Percentiles rank a stretch among this genome's conserved stretches.
Evolutionary conservation across 1,140 invertebrate species (phyloP).

Genomic region (Laupala kohalensis): DNA sequence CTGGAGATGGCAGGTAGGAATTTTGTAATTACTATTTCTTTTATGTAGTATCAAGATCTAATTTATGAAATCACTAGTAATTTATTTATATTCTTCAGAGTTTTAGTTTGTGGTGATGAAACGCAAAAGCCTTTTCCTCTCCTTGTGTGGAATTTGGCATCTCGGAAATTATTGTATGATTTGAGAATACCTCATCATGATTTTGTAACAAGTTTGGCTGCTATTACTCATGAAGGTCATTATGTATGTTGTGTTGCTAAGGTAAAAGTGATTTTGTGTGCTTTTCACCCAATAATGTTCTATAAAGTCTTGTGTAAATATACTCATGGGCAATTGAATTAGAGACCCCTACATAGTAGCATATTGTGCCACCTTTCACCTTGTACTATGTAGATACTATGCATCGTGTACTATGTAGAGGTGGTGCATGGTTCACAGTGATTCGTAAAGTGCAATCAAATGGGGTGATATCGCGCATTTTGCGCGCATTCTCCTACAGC

Average conservation of each 20-base stretch:
- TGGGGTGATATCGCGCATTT: too few species aligned
- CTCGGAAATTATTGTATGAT: conserved; percentile 72
- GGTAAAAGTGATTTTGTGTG: too few species aligned
- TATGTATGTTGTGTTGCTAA: conserved; percentile 44
- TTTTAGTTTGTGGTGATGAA: conserved; percentile 80
- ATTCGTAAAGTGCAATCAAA: too few species aligned
- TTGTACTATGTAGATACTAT: too few species aligned
- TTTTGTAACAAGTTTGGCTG: conserved; percentile 67
- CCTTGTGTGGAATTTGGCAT: conserved; percentile 74
- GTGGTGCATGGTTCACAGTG: too few species aligned
- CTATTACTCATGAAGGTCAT: conserved; percentile 73
- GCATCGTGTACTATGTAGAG: too few species aligned
- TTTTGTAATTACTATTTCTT: background rate
- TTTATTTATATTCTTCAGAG: conserved; percentile 31
- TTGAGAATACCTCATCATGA: conserved; percentile 77
- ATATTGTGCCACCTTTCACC: too few species aligned
- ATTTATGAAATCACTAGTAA: background rate
- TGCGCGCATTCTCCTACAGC: too few species aligned
- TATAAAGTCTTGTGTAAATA: too few species aligned
- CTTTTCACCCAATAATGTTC: too few species aligned
- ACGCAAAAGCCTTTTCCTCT: conserved; percentile 82
- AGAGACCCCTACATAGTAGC: too few species aligned
- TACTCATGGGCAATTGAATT: too few species aligned
- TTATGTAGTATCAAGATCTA: background rate
- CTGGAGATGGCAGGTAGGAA: conserved; percentile 64